Base-by-base conservation (phyloP, 2,888 invertebrate genomes). In the Lepeophtheirus nordmannii region DNA sequence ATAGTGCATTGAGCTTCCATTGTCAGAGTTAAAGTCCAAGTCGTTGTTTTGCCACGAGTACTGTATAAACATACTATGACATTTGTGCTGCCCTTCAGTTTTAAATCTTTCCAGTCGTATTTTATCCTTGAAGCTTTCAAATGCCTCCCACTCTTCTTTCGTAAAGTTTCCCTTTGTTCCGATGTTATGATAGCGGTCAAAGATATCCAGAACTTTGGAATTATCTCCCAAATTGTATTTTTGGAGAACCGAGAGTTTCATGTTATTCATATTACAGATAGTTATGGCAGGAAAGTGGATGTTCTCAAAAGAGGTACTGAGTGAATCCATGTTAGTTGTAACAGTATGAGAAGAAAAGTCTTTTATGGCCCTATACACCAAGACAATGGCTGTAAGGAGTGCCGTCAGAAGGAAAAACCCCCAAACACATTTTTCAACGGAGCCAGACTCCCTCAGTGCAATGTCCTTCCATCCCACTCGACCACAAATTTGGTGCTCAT, bases 281-380 rank as follows among this genome's bases (percentile, higher is more conserved):
- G 63, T 63, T 17, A 63, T 63, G 56, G 63, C 63, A 9, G 63
- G 63, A 56, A 63, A 63, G 23, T 63, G 53, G 56, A 63, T 22
- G 23, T 63, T 63, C 14, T 46, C 63, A 37, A 37, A 63, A 11
- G 63, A 53, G 22, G 63, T 63, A 12, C 46, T 46, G 38, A 63
- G 63, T 1, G 63, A 63, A 38, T 63, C 63, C 63, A 63, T 63
- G 30, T 63, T 63, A 30, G 63, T 63, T 12, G 63, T 46, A 3
- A 63, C 63, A 17, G 63, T 63, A n/a, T 63, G 63, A n/a, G 63
- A 46, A n/a, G 53, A 56, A n/a, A 63, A 63, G 23, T 63, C 63
- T 10, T n/a, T 14, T 12, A 63, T 56, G 12, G 63, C 63, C 12
- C 23, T 20, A 11, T 23, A 63, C 12, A 63, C 63, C 9, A 63